Conservation (phyloP, 2,888 invertebrate species). For the Papilio elwesi region DNA sequence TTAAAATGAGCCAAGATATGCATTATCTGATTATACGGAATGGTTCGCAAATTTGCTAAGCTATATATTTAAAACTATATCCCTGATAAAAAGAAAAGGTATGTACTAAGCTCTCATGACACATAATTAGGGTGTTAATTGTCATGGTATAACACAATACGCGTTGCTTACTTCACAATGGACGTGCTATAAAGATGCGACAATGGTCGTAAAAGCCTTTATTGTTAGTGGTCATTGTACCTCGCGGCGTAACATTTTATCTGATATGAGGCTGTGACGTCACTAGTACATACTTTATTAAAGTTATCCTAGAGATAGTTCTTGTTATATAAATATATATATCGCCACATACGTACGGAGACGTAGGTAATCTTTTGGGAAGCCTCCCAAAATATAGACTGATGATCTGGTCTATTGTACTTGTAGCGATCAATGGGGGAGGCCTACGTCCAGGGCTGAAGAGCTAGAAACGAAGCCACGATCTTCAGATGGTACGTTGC, state of each 20-base stretch:
- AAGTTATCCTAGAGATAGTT: too few species aligned
- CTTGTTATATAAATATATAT: too few species aligned
- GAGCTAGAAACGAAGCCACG: too few species aligned
- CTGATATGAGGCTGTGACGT: constrained; percentile 18
- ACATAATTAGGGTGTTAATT: neutral
- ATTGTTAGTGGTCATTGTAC: constrained; percentile 11
- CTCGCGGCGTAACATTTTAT: neutral
- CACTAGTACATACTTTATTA: neutral
- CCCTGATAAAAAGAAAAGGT: neutral
- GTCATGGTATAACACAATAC: neutral
- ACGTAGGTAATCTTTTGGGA: too few species aligned
- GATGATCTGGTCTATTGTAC: too few species aligned
- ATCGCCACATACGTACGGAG: too few species aligned
- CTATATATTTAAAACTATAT: neutral
- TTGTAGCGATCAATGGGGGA: too few species aligned
- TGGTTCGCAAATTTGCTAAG: neutral
- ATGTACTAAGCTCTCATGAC: neutral
- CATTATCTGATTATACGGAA: neutral
- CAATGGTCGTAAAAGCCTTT: constrained; percentile 11
- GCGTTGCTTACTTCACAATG: constrained; percentile 10
- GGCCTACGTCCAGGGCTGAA: too few species aligned
- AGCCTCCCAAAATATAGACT: too few species aligned
- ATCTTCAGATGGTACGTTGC: too few species aligned
- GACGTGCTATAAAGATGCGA: neutral
- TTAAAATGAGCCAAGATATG: neutral